These are phyloP conservation scores for Parascotia fuliginaria DNA, from an alignment of 2,888 invertebrate species.

Conservation along the genomic window DNA sequence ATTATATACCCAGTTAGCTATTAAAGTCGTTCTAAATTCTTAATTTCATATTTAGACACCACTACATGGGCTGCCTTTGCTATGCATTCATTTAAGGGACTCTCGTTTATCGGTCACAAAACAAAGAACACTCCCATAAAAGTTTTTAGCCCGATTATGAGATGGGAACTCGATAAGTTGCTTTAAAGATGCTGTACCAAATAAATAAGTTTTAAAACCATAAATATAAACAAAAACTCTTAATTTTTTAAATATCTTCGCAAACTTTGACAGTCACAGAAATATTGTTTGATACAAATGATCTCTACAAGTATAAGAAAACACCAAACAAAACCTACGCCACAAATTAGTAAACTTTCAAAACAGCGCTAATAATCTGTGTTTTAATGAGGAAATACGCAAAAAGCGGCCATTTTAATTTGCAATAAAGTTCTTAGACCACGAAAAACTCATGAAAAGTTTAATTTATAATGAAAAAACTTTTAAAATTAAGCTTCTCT, in stretches of 20 bases:
- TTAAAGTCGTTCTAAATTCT: no score
- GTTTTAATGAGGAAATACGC: constrained; percentile 23
- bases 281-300: constrained; percentile 5
- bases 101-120: constrained; percentile 18
- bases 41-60: no score
- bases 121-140: constrained; percentile 11
- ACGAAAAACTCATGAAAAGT: constrained; percentile 33
- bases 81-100: no score
- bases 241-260: no score
- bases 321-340: constrained; percentile 22
- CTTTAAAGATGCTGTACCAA: not conserved
- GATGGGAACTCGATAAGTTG: not conserved
- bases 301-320: constrained; percentile 13
- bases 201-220: not conserved
- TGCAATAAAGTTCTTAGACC: constrained; percentile 28
- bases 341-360: constrained; percentile 36
- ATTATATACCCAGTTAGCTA: no score
- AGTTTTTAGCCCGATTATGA: constrained; percentile 12
- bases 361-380: constrained; percentile 21
- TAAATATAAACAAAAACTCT: no score
- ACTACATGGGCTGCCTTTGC: no score
- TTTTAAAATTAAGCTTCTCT: constrained; percentile 39
- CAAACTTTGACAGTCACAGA: no score
- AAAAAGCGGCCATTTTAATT: constrained; percentile 30
- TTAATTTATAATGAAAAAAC: constrained; percentile 44